Evolutionary conservation across 1,140 invertebrate genomes (phyloP).

Genomic region (Diorhabda carinulata): DNA sequence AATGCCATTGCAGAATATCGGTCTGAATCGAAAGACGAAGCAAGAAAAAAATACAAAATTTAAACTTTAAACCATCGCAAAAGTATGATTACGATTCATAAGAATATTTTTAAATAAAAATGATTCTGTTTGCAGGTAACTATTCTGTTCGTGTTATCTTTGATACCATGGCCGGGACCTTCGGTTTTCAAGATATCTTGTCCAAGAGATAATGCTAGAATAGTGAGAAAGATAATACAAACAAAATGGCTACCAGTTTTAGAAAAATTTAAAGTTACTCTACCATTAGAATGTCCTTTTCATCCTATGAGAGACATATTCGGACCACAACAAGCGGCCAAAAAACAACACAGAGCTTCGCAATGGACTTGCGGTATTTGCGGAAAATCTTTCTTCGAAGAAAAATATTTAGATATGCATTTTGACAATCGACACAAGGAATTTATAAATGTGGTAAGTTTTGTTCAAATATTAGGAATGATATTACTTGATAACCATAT

Average conservation of each 20-base stretch:
- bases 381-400: conserved; percentile 88
- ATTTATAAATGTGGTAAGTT: conserved; percentile 73
- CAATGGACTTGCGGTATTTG: conserved; percentile 90
- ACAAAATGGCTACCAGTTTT: conserved; percentile 88
- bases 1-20: background rate
- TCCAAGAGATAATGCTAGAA: conserved; percentile 80
- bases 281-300: conserved; percentile 86
- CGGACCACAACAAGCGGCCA: conserved; percentile 74
- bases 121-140: conserved; percentile 53
- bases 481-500: too few species aligned
- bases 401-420: conserved; percentile 82
- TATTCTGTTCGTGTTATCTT: conserved; percentile 70
- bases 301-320: conserved; percentile 84
- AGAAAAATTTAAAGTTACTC: conserved; percentile 73
- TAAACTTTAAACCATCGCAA: background rate
- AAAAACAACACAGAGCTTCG: conserved; percentile 74
- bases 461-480: too few species aligned
- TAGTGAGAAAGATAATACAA: conserved; percentile 82
- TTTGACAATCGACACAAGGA: conserved; percentile 86
- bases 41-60: too few species aligned
- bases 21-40: too few species aligned
- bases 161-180: conserved; percentile 83
- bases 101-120: conserved; percentile 41
- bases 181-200: conserved; percentile 81
- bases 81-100: conserved; percentile 1